Conservation (phyloP, 2,888 invertebrate genomes). For the Orchesella flavescens region DNA sequence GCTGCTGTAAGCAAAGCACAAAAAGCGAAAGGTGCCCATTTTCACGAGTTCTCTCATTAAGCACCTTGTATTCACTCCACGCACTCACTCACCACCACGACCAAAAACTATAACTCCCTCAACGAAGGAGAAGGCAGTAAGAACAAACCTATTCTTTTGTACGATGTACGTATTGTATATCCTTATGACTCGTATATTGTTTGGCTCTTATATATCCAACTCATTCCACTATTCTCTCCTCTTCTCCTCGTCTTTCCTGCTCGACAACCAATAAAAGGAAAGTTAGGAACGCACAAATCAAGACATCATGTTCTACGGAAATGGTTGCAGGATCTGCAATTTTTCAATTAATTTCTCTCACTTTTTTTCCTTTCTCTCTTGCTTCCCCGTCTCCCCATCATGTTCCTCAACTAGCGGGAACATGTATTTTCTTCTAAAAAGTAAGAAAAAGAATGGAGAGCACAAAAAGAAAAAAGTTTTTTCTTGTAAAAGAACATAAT, state of each 20-base stretch:
- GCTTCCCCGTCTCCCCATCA: conserved; percentile 18
- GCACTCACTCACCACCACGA: conserved; percentile 36
- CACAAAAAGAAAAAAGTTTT: background rate
- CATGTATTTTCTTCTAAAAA: no score
- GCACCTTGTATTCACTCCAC: conserved; percentile 71
- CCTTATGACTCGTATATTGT: no score
- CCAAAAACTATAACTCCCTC: conserved; percentile 15
- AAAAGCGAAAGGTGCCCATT: conserved; percentile 61
- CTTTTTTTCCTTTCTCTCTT: conserved; percentile 35
- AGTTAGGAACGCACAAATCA: conserved; percentile 71
- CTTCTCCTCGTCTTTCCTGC: background rate
- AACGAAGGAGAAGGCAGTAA: background rate
- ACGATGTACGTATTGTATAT: no score
- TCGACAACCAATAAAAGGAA: conserved; percentile 68
- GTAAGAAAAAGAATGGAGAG: no score
- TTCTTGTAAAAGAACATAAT: background rate
- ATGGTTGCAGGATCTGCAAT: conserved; percentile 70
- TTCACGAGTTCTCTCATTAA: conserved; percentile 69
- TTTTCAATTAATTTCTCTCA: conserved; percentile 72
- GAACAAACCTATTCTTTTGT: no score
- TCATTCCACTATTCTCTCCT: no score
- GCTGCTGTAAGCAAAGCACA: conserved; percentile 15
- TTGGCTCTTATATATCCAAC: no score
- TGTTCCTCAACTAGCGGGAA: no score
- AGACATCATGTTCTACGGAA: conserved; percentile 71